Conservation (phyloP, 1,140 invertebrate genomes). For the Trichogramma pretiosum region DNA sequence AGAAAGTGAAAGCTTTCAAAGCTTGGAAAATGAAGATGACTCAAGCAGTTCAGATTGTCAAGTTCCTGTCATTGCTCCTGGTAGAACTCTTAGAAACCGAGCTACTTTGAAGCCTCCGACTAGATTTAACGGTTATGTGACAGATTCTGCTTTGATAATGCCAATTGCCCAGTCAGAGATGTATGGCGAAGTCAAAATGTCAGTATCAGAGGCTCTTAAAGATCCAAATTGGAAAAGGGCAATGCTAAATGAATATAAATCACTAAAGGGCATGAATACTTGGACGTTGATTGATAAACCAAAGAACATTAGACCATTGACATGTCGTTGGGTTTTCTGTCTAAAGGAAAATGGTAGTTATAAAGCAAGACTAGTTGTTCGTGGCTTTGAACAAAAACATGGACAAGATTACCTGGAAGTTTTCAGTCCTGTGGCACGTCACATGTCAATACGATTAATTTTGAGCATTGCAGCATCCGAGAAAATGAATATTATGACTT, state of each 20-base stretch:
- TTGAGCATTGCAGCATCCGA: constrained; percentile 24
- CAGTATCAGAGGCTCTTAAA: neutral
- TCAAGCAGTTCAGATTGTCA: neutral
- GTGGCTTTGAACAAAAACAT: neutral
- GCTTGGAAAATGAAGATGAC: neutral
- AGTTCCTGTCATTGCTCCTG: neutral
- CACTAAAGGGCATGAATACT: neutral
- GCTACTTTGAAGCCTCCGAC: neutral
- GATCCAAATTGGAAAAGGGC: neutral
- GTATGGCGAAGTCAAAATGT: neutral
- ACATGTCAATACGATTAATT: constrained; percentile 27
- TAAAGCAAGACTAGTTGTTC: neutral
- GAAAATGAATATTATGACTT: constrained; percentile 21
- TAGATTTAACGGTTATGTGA: neutral
- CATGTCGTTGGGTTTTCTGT: neutral
- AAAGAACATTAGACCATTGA: neutral
- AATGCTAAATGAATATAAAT: neutral
- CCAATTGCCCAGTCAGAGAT: too few species aligned
- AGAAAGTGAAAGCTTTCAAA: neutral
- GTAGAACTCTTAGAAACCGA: neutral
- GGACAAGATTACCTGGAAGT: too few species aligned
- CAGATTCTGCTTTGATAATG: neutral
- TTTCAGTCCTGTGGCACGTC: constrained; percentile 25
- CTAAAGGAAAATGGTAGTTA: neutral
- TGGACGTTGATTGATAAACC: neutral